Evolutionary conservation across 2,113 vertebrate species (phyloP), one percentile per base, ranked within the genome.

Genomic region (Saguinus imperator): DNA sequence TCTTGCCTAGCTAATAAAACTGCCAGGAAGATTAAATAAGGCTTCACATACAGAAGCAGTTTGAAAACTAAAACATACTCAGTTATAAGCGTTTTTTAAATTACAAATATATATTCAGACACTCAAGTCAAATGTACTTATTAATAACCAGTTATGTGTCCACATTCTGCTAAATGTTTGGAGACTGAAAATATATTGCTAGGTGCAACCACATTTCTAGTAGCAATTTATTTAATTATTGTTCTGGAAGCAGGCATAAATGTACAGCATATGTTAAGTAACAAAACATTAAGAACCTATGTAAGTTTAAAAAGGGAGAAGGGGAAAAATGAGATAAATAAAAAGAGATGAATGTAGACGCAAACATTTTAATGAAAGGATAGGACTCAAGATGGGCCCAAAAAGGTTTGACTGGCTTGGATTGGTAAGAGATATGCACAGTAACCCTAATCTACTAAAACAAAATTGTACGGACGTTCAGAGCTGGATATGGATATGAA

Each of bases 211-310:
- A 1, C 48, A 80, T 85, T 80, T 96, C 77, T 64, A 88, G 55
- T 64, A 50, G n/a, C 85, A 89, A 73, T 81, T 91, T 55, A 93
- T 40, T 77, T 87, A 86, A 76, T 77, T 83, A 92, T 73, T 77
- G 37, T 66, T 87, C 32, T n/a, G 12, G 35, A 87, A 23, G 80
- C 52, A 96, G 6, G 25, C 27, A 76, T 64, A 87, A 83, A 90
- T 66, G 52, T 6, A 64, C 18, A 16, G 1, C 12, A 32, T 86
- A n/a, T 40, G 37, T 87, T 73, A 86, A 81, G 35, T 45, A 89
- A 86, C 70, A 95, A 92, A 95, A 87, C 35, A 77, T 35, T 88
- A 57, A 91, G 50, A 75, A 89, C 8, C 70, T 76, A 77, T 4
- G 6, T 84, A 48, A 55, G 5, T 81, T 85, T 82, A 29, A 48